Conservation (phyloP, 2,888 invertebrate species). For the Erynnis tages region DNA sequence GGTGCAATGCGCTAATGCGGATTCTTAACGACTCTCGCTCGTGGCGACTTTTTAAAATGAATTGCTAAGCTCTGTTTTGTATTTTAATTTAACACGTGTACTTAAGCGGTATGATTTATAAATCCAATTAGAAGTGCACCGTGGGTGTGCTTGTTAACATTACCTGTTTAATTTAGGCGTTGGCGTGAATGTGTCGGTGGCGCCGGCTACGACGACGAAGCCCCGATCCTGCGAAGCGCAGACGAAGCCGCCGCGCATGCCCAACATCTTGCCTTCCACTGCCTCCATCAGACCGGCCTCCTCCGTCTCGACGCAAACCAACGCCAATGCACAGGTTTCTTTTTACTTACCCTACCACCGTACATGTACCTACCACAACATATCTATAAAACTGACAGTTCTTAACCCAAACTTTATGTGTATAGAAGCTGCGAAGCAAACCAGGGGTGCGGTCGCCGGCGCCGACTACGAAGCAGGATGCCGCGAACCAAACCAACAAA, state of each 20-base stretch:
- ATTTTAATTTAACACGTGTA: no score
- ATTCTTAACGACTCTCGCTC: neutral
- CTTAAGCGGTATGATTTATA: no score
- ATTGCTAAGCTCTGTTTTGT: neutral
- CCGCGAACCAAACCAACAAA: slow-evolving; percentile 86
- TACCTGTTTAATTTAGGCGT: neutral
- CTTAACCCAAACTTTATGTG: no score
- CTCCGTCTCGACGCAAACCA: slow-evolving; percentile 93
- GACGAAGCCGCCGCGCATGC: slow-evolving; percentile 68
- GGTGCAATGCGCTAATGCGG: slow-evolving; percentile 1
- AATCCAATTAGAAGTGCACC: no score
- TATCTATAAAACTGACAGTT: no score
- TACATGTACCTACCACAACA: no score
- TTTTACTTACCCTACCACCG: neutral
- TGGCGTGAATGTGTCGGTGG: slow-evolving; percentile 67
- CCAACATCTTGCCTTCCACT: slow-evolving; percentile 83
- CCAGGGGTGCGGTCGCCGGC: slow-evolving; percentile 84
- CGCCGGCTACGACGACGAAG: slow-evolving; percentile 56
- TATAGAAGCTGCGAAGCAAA: slow-evolving; percentile 85
- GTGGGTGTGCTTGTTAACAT: neutral
- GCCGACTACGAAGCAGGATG: slow-evolving; percentile 85
- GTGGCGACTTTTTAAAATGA: no score
- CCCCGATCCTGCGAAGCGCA: slow-evolving; percentile 64
- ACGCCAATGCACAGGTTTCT: slow-evolving; percentile 72
- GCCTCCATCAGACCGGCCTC: slow-evolving; percentile 87